A percentile compares a stretch with the other conserved stretches of the same genome.
Conservation (phyloP, 2,888 invertebrate genomes). For the Drosophila acutilabella region DNA sequence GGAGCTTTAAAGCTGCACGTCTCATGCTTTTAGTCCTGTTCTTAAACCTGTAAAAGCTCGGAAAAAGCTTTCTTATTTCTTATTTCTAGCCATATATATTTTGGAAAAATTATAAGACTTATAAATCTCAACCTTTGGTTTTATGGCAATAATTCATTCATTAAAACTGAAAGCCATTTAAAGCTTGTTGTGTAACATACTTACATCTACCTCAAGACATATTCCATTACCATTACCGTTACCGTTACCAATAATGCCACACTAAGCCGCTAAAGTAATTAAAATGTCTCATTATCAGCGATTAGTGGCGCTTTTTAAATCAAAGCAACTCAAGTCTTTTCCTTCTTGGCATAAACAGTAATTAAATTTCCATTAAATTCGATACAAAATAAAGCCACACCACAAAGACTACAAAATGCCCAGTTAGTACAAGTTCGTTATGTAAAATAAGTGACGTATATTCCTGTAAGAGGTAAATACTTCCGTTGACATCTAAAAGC, state of each 20-base stretch:
- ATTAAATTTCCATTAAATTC: constrained; percentile 15
- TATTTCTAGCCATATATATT: no score
- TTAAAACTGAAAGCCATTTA: not conserved
- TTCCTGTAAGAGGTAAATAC: no score
- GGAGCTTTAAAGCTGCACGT: constrained; percentile 2
- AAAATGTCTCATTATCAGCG: constrained; percentile 31
- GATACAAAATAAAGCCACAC: not conserved
- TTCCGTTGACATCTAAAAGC: not conserved
- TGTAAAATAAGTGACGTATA: no score
- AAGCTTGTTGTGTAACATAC: constrained; percentile 3
- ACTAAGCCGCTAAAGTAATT: constrained; percentile 29
- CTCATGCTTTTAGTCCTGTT: not conserved
- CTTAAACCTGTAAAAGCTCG: constrained; percentile 1
- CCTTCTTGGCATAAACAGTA: constrained; percentile 2
- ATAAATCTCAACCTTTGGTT: not conserved
- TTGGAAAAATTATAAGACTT: not conserved
- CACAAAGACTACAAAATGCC: not conserved
- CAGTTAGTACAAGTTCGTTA: not conserved
- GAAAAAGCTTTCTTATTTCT: no score
- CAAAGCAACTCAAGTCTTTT: constrained; percentile 13
- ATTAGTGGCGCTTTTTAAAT: constrained; percentile 6
- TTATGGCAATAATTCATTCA: not conserved
- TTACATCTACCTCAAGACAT: constrained; percentile 5
- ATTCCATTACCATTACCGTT: constrained; percentile 9
- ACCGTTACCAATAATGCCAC: constrained; percentile 6